phyloP scores from a whole-genome alignment of 1,140 invertebrate species.

The Branchinecta lindahli region DNA sequence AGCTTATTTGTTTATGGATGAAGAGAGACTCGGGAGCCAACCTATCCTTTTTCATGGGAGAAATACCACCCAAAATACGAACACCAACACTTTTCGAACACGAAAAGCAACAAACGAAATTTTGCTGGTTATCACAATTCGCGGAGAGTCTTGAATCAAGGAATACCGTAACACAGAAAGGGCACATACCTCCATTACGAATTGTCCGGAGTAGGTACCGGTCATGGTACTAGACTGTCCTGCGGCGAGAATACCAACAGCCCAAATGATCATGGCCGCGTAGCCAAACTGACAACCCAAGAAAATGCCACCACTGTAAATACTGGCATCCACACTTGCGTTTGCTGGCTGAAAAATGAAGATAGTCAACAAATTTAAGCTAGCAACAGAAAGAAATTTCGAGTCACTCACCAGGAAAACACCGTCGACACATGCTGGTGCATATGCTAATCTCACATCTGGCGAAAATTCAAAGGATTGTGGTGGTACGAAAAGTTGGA shows the following conservation, averaged over 20 bases:
- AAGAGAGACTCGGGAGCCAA: too few species aligned
- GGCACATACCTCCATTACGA: conserved; percentile 46
- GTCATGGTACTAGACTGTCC: conserved; percentile 85
- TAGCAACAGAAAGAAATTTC: neutral
- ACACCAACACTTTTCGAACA: too few species aligned
- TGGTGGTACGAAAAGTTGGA: too few species aligned
- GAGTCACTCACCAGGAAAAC: conserved; percentile 31
- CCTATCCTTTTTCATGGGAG: too few species aligned
- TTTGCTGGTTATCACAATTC: too few species aligned
- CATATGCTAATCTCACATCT: too few species aligned
- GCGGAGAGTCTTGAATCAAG: too few species aligned
- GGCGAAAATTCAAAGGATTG: too few species aligned
- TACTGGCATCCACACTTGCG: conserved; percentile 48
- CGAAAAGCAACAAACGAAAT: too few species aligned
- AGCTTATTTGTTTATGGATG: too few species aligned
- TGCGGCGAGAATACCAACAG: conserved; percentile 70
- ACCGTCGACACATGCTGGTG: conserved; percentile 19
- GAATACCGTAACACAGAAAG: too few species aligned
- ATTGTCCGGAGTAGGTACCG: conserved; percentile 57
- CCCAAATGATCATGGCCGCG: conserved; percentile 74
- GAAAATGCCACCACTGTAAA: conserved; percentile 68
- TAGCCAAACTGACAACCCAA: conserved; percentile 67
- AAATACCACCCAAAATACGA: too few species aligned
- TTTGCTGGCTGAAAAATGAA: conserved; percentile 34
- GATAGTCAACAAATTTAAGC: neutral